Evolutionary conservation across 2,113 vertebrate species (phyloP).

Genomic region (Cololabis saira): DNA sequence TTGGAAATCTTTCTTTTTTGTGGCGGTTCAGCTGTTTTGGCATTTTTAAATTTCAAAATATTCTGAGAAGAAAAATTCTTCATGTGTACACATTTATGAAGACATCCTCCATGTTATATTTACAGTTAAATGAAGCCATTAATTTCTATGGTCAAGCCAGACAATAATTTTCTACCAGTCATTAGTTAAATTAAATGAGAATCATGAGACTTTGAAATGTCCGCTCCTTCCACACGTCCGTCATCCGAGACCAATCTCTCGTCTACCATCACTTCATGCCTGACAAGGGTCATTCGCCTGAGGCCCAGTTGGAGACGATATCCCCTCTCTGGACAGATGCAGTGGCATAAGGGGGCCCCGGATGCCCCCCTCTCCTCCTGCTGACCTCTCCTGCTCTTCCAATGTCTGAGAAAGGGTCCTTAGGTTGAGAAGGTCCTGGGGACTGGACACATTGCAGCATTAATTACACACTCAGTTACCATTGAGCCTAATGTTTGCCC

Average conservation of each 20-base stretch:
- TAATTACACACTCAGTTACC: conserved; percentile 98
- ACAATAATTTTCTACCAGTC: conserved; percentile 20
- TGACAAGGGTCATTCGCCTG: conserved; percentile 87
- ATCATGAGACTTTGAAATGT: conserved; percentile 55
- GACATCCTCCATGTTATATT: too few species aligned
- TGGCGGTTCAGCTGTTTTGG: too few species aligned
- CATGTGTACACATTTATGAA: too few species aligned
- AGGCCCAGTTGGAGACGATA: conserved; percentile 69
- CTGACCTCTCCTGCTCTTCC: conserved; percentile 79
- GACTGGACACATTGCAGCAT: conserved; percentile 89
- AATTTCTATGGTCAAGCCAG: neutral
- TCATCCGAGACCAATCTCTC: conserved; percentile 74
- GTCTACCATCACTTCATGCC: conserved; percentile 80
- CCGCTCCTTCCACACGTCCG: conserved; percentile 65
- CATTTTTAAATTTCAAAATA: too few species aligned
- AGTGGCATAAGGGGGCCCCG: conserved; percentile 73
- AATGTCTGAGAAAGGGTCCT: conserved; percentile 88
- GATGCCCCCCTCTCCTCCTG: conserved; percentile 78
- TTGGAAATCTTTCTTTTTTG: too few species aligned
- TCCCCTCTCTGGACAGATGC: conserved; percentile 74
- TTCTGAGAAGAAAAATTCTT: too few species aligned
- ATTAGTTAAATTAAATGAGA: conserved; percentile 49
- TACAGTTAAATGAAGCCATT: neutral
- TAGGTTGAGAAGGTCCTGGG: conserved; percentile 86
- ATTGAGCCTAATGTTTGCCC: conserved; percentile 86